Percentiles rank a stretch among this genome's conserved stretches.
Conservation (phyloP, 1,140 invertebrate species). For the Ylistrum balloti region DNA sequence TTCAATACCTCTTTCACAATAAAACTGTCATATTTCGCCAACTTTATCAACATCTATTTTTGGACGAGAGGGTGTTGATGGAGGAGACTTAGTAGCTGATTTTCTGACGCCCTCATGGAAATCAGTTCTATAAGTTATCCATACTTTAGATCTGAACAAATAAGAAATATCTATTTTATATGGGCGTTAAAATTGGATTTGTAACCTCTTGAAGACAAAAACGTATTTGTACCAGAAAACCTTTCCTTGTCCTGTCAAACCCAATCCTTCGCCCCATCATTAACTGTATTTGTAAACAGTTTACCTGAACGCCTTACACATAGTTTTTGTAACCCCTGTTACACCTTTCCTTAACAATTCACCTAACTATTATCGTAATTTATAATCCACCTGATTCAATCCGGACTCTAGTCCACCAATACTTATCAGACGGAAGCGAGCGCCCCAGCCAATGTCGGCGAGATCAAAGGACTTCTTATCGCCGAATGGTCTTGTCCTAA, state of each 20-base stretch:
- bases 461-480: neutral
- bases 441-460: neutral
- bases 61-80: too few relatives aligned
- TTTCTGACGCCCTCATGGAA: too few relatives aligned
- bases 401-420: neutral
- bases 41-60: too few relatives aligned
- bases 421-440: slow-evolving; percentile 15
- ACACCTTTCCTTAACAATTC: neutral
- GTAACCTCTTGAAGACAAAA: neutral
- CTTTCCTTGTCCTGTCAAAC: neutral
- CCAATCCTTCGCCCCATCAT: neutral
- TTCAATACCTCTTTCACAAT: too few relatives aligned
- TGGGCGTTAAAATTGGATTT: neutral
- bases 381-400: neutral
- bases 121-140: too few relatives aligned
- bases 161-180: too few relatives aligned
- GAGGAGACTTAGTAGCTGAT: too few relatives aligned
- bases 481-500: neutral
- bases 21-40: too few relatives aligned
- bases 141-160: too few relatives aligned
- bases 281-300: neutral
- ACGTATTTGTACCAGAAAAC: neutral
- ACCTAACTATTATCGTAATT: neutral
- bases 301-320: neutral
- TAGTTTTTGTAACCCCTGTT: slow-evolving; percentile 20